A percentile compares a stretch with the other conserved stretches of the same genome.
Conservation (phyloP, 2,888 invertebrate genomes). For the Timandra comae region DNA sequence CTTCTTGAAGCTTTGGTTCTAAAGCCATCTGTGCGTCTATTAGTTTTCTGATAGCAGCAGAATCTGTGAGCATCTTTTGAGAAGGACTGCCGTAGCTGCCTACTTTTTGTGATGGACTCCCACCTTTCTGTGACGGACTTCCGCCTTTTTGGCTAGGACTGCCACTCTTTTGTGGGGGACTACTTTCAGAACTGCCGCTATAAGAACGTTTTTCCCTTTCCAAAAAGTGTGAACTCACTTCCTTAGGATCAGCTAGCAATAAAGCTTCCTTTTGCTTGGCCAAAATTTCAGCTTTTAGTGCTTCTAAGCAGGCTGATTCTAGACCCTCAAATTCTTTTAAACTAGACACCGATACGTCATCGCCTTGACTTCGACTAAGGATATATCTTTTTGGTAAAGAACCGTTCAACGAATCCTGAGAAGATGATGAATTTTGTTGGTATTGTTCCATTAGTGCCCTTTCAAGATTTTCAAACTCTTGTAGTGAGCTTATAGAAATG, state of each 20-base stretch:
- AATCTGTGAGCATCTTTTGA: slow-evolving; percentile 65
- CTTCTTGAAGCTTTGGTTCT: slow-evolving; percentile 57
- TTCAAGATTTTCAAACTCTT: slow-evolving; percentile 96
- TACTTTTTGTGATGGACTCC: slow-evolving; percentile 66
- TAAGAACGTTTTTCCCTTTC: slow-evolving; percentile 71
- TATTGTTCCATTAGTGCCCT: slow-evolving; percentile 89
- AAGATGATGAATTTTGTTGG: slow-evolving; percentile 83
- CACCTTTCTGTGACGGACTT: slow-evolving; percentile 69
- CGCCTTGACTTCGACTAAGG: slow-evolving; percentile 85
- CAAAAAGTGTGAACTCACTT: slow-evolving; percentile 64
- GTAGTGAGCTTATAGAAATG: slow-evolving; percentile 92
- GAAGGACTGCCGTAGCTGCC: slow-evolving; percentile 67
- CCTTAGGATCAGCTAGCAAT: slow-evolving; percentile 77
- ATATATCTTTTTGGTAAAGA: slow-evolving; percentile 85
- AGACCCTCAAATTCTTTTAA: slow-evolving; percentile 95
- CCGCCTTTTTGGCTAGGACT: slow-evolving; percentile 68
- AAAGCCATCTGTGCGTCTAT: slow-evolving; percentile 70
- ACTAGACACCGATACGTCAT: slow-evolving; percentile 91
- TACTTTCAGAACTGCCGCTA: slow-evolving; percentile 78
- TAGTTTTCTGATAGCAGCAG: slow-evolving; percentile 64
- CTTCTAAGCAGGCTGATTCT: slow-evolving; percentile 91
- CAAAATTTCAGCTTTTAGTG: slow-evolving; percentile 87
- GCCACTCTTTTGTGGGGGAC: slow-evolving; percentile 73
- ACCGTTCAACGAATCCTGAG: slow-evolving; percentile 91
- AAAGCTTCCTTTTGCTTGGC: slow-evolving; percentile 91